Evolutionary conservation across 2,113 vertebrate species (phyloP).

Genomic region (Nymphicus hollandicus): DNA sequence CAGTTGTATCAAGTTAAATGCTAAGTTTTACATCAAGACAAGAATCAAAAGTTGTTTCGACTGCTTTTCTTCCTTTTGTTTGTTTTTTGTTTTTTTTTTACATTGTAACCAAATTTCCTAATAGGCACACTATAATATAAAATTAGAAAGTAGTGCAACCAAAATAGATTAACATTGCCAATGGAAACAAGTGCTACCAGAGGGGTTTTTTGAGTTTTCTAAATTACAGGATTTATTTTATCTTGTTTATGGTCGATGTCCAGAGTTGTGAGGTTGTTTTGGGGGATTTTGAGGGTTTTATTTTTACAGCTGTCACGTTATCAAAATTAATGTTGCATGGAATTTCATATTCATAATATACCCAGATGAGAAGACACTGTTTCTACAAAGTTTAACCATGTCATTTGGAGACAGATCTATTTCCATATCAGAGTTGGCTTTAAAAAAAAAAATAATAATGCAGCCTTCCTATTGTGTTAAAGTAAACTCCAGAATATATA

Average conservation of each 20-base stretch:
- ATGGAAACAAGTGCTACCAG: background rate
- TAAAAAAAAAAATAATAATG: background rate
- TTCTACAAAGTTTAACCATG: background rate
- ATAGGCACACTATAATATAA: background rate
- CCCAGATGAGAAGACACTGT: background rate
- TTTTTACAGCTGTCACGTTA: background rate
- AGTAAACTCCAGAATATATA: background rate
- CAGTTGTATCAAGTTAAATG: background rate
- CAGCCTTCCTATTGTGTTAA: background rate
- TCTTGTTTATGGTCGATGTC: background rate
- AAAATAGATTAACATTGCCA: background rate
- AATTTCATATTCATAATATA: background rate
- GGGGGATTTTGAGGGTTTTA: fast-evolving
- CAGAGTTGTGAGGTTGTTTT: background rate
- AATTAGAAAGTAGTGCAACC: background rate
- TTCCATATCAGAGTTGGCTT: background rate
- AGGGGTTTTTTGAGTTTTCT: background rate
- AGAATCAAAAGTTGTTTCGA: background rate
- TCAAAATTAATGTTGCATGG: background rate
- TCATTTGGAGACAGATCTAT: background rate
- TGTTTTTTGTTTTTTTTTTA: background rate
- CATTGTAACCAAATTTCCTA: background rate
- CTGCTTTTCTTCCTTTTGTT: background rate
- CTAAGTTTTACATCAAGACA: background rate
- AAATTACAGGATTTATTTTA: background rate